A percentile compares a stretch with the other conserved stretches of the same genome.
phyloP scores from a whole-genome alignment of 2,888 invertebrate species.

The Therioaphis trifolii region DNA sequence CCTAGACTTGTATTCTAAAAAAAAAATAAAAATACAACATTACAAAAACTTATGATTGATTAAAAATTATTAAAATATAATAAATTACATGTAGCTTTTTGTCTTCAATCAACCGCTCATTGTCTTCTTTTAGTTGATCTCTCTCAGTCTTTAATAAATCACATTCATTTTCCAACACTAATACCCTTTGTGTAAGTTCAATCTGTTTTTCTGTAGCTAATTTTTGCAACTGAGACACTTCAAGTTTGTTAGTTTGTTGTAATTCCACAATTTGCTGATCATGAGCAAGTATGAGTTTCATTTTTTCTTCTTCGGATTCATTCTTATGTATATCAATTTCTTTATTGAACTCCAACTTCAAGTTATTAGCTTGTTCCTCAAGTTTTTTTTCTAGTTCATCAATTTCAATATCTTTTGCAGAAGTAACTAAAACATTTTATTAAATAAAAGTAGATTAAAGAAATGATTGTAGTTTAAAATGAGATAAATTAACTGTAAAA shows the following conservation, averaged over 20 bases:
- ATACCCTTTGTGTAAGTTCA: constrained; percentile 26
- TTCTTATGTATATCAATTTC: constrained; percentile 64
- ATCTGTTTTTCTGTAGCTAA: constrained; percentile 23
- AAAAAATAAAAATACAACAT: constrained; percentile 28
- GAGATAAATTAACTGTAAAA: too few species aligned
- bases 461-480: neutral
- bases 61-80: neutral
- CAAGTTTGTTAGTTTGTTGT: constrained; percentile 44
- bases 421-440: constrained; percentile 44
- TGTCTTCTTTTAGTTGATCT: constrained; percentile 56
- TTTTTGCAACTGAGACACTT: constrained; percentile 27
- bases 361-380: constrained; percentile 60
- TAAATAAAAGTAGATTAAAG: neutral
- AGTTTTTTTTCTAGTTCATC: constrained; percentile 37
- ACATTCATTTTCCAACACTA: constrained; percentile 53
- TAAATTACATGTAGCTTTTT: constrained; percentile 50
- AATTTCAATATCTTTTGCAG: constrained; percentile 43
- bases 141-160: constrained; percentile 16
- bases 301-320: constrained; percentile 63
- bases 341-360: constrained; percentile 64
- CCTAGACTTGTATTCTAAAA: constrained; percentile 57
- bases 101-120: constrained; percentile 32
- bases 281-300: constrained; percentile 53
- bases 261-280: constrained; percentile 47
- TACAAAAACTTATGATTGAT: constrained; percentile 62